Conservation (phyloP, 37 sponge, comb jelly and placozoan species). For the Mnemiopsis leidyi region DNA sequence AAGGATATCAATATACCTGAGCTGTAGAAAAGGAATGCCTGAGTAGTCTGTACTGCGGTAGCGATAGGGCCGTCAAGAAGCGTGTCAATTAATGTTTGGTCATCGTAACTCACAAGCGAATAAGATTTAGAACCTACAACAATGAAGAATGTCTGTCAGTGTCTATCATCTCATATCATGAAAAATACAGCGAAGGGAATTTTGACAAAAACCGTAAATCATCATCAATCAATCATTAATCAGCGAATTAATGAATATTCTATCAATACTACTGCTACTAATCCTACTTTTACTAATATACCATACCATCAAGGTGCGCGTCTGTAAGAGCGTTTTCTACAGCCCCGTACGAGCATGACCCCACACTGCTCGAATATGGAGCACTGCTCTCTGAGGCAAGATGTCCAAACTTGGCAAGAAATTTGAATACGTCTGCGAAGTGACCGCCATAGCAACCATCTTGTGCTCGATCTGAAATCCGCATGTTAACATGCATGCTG, state of each 20-base stretch:
- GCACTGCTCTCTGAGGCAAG: background rate
- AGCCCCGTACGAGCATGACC: background rate
- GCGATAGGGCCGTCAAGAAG: background rate
- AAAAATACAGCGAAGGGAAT: too few relatives aligned
- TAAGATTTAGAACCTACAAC: background rate
- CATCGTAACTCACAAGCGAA: background rate
- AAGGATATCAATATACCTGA: background rate
- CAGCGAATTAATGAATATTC: too few relatives aligned
- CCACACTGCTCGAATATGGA: background rate
- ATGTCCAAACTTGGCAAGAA: background rate
- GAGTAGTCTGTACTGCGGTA: background rate
- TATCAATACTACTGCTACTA: too few relatives aligned
- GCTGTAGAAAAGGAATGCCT: background rate
- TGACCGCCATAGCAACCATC: background rate
- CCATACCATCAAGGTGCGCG: background rate
- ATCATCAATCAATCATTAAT: too few relatives aligned
- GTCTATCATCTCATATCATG: too few relatives aligned
- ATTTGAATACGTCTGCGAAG: background rate
- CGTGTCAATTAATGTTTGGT: background rate
- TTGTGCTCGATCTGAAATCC: too few relatives aligned
- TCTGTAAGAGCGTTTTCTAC: background rate
- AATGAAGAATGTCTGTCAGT: too few relatives aligned
- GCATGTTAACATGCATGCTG: too few relatives aligned
- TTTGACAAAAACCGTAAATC: too few relatives aligned
- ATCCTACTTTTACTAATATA: too few relatives aligned